Evolutionary conservation across 2,888 invertebrate genomes (phyloP).

Genomic region (Caenorhabditis macrosperma): DNA sequence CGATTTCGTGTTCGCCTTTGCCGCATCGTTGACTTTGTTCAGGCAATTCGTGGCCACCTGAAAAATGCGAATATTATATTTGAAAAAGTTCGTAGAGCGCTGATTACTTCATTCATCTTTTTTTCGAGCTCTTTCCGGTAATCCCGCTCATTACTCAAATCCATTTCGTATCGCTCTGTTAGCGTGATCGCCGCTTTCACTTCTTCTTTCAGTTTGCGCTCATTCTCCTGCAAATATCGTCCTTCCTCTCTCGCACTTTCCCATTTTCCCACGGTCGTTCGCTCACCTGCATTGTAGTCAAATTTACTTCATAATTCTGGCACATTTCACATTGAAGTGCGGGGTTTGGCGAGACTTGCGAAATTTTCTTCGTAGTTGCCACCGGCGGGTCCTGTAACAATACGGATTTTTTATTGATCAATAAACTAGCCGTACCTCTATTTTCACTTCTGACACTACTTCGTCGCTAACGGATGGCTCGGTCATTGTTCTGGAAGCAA

Average conservation of each 20-base stretch:
- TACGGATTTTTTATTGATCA: conserved; percentile 17
- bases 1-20: conserved; percentile 45
- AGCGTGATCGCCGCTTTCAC: conserved; percentile 82
- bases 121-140: conserved; percentile 87
- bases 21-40: conserved; percentile 62
- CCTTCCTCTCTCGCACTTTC: not conserved
- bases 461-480: conserved; percentile 42
- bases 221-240: conserved; percentile 77
- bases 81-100: not conserved
- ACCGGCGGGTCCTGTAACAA: conserved; percentile 20
- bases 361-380: conserved; percentile 16
- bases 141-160: conserved; percentile 86
- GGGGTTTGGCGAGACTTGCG: conserved; percentile 45
- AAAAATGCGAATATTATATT: not conserved
- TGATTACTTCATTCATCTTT: conserved; percentile 64
- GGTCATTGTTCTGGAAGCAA: conserved; percentile 25
- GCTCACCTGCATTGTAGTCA: conserved; percentile 86
- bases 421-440: not conserved
- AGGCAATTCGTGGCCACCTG: conserved; percentile 63
- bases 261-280: not conserved
- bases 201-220: conserved; percentile 80
- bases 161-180: conserved; percentile 84
- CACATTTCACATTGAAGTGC: conserved; percentile 88
- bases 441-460: not conserved
- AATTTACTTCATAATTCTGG: conserved; percentile 88